Conservation (phyloP, 2,888 invertebrate species). For the Junonia oenone region DNA sequence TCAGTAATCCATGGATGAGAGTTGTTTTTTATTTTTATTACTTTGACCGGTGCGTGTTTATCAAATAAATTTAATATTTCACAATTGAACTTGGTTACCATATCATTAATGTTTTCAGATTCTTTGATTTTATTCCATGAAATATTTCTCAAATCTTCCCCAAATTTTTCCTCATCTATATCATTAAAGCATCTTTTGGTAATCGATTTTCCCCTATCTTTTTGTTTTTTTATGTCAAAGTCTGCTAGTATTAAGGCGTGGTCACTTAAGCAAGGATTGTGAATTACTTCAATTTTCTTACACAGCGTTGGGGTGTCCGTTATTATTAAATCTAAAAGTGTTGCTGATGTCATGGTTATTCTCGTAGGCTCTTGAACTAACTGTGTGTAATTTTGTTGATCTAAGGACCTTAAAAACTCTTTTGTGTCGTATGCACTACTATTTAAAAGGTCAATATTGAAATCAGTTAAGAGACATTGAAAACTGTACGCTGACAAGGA, state of each 20-base stretch:
- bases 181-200: background rate
- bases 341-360: constrained; percentile 9
- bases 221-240: constrained; percentile 6
- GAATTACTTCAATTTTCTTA: constrained; percentile 12
- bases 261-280: constrained; percentile 17
- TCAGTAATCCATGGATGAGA: constrained; percentile 20
- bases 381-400: constrained; percentile 16
- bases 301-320: constrained; percentile 5
- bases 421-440: background rate
- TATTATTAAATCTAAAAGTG: constrained; percentile 14
- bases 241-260: constrained; percentile 9
- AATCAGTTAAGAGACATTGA: constrained; percentile 19
- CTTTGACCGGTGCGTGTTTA: constrained; percentile 5
- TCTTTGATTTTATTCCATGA: background rate
- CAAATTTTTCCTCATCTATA: background rate
- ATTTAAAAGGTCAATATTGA: constrained; percentile 22
- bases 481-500: constrained; percentile 4
- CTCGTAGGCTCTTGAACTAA: constrained; percentile 21
- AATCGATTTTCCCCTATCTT: background rate
- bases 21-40: background rate
- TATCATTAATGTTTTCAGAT: background rate
- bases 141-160: background rate
- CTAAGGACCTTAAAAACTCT: constrained; percentile 7
- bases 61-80: constrained; percentile 7
- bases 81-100: background rate